Base-by-base conservation (phyloP, 2,888 invertebrate species). In the Deroplatys truncata region DNA sequence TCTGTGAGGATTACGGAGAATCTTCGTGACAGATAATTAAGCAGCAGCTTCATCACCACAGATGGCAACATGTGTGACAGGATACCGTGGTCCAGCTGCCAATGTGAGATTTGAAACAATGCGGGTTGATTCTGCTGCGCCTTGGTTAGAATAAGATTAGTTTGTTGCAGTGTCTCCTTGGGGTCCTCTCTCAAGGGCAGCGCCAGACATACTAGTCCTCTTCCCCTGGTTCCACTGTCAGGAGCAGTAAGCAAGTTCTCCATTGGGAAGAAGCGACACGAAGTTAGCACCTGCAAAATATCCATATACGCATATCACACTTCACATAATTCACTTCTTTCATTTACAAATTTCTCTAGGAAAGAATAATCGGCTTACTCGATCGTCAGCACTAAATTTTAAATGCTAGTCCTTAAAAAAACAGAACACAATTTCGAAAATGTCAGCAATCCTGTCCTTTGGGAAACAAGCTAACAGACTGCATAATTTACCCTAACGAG, bases 1-100 rank as follows among this genome's bases (percentile, higher is more conserved):
- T 96, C 96, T 0, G 96, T 96, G 90, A 96, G 94, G 0, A 95
- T 95, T 0, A 97, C 94, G 0, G 96, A 95, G 92, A 96, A 97
- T 49, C 90, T 90, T 16, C 96, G 94, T 1, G 96, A 96, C 31
- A 96, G 93, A 91, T 95, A 94, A 92, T 96, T 96, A 35, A 97
- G 93, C 3, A 96, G 94, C 84, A 95, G 92, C 89, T 95, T 94
- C 13, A 95, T 93, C 1, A 95, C 86, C 25, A 95, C 92, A 0
- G 96, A 95, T 0, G 97, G 97, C 20, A 97, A 93, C 72, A 93
- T 94, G 86, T 96, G 94, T 0, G 96, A 96, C 25, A 97, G 93
- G 15, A 96, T 94, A 31, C 96, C 95, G 92, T 93, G 93, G 91
- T 94, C 94, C 2, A 94, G 94, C 91, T 95, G 95, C 56, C 94